phyloP scores from a whole-genome alignment of 2,113 vertebrate genomes.

The Craseonycteris thonglongyai region DNA sequence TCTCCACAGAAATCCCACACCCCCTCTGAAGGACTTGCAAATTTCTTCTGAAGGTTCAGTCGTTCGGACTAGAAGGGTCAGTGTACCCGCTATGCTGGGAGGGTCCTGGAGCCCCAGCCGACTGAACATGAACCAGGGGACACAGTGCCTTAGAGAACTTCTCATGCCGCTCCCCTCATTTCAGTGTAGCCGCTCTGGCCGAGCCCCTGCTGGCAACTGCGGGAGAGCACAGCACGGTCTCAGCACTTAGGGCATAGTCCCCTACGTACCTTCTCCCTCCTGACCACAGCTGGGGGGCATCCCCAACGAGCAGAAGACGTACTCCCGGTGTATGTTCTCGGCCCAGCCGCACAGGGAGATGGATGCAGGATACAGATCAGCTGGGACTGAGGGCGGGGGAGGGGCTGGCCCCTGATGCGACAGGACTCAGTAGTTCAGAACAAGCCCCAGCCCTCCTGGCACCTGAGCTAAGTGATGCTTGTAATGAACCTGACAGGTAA shows the following conservation, averaged over 20 bases:
- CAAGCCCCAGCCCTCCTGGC: not conserved
- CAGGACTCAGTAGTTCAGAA: not conserved
- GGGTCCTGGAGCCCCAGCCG: not conserved
- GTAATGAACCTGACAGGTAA: not conserved
- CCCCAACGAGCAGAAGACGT: not conserved
- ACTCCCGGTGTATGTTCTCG: not conserved
- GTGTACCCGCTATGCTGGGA: not conserved
- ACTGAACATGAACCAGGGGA: not conserved
- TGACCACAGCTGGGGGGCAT: not conserved
- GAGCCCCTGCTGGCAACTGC: not conserved
- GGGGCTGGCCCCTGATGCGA: too few species aligned
- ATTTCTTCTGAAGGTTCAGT: not conserved
- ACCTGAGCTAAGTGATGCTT: not conserved
- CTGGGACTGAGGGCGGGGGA: not conserved
- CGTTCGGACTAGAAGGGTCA: not conserved
- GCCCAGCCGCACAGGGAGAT: too few species aligned
- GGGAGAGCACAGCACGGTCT: not conserved
- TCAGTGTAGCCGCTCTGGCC: not conserved
- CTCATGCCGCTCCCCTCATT: not conserved
- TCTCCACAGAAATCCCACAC: not conserved
- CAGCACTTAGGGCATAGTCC: not conserved
- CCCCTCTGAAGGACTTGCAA: not conserved
- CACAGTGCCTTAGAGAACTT: not conserved
- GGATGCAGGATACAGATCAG: too few species aligned
- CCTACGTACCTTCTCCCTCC: not conserved